Base-by-base conservation (phyloP, 2,113 vertebrate species). In the Salvelinus fontinalis region DNA sequence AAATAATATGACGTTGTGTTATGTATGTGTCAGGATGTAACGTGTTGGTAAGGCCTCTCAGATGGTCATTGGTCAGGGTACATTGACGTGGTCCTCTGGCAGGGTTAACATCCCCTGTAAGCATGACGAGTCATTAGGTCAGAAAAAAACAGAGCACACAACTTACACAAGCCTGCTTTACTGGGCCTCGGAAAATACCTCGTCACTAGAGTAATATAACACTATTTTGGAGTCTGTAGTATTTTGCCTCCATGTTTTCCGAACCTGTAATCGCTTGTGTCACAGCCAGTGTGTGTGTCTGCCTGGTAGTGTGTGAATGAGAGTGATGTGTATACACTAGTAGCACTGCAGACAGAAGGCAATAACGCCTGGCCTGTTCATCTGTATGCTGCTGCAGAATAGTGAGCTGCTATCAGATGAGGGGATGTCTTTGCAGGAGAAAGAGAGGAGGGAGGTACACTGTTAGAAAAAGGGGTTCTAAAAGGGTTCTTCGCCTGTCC, bases 361-460 rank as follows among this genome's bases (percentile, higher is more conserved):
- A 81, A 73, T 82, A 84, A 79, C 78, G 81, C 76, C 79, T 79
- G 81, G 77, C 69, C 69, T 79, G 54, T 84, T 87, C 80, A 88
- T 90, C 87, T 82, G 78, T 77, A 89, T 89, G 81, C 81, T 85
- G 86, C 90, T 82, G 84, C 79, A 82, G 54, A 14, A 20, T 20
- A 71, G 8, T 74, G 67, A 78, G 81, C 73, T 74, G 77, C 87
- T 86, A 84, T 90, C 84, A 75, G 86, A 84, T 87, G 18, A 75
- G 75, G 81, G 84, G 71, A 88, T 80, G 76, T 75, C 78, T 84
- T 77, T 76, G 39, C 74, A 73, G 57, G 57, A 77, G 24, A 24
- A 73, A 67, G 66, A 76, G 49, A 80, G 8, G 39, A 44, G 39
- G 39, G 9, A 44, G 39, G 39, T 39, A 39, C 75, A 9, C 8